Evolutionary conservation across 1,140 invertebrate genomes (phyloP), one percentile per base, ranked within the genome.

Genomic region (Diprion similis): DNA sequence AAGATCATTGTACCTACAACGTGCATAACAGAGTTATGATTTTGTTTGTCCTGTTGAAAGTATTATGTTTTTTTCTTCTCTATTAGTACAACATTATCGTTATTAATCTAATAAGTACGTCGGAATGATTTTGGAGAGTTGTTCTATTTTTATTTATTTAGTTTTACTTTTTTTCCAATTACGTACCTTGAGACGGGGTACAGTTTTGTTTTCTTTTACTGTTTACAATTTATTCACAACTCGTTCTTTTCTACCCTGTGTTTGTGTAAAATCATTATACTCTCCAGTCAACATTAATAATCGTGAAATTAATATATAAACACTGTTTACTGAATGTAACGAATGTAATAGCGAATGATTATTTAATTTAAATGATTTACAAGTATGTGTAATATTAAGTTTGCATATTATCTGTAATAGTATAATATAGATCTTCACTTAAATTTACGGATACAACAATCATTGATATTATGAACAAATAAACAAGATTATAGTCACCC

Each of bases 361-460:
- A 85, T 85, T 85, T 85, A 85, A 37, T 37, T 3, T 80, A 84
- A 82, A 79, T 78, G 78, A 84, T 78, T 78, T 79, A 76, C 82
- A 77, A 80, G 78, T 85, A 85, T 86, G 85, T 86, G 85, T 81
- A 85, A 84, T 86, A 83, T 80, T 86, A 81, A 86, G 84, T 86
- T 84, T 82, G 79, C 78, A 79, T 85, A 77, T 82, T 84, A 85
- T 85, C 82, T 83, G 82, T 83, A 84, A 85, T 85, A 86, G 84
- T 37, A 37, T 37, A 37, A 37, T 37, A 37, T 37, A 37, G 24
- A 37, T 37, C 24, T 84, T 78, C 78, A 84, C 78, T 80, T 87
- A 84, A 85, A 87, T 87, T 86, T 85, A 87, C 84, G 83, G 84
- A 81, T 86, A 83, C 86, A 87, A 83, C 77, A 78, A 84, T 80